Base-by-base conservation (phyloP, 2,797 vertebrate species). In the Poecilia gillii region DNA sequence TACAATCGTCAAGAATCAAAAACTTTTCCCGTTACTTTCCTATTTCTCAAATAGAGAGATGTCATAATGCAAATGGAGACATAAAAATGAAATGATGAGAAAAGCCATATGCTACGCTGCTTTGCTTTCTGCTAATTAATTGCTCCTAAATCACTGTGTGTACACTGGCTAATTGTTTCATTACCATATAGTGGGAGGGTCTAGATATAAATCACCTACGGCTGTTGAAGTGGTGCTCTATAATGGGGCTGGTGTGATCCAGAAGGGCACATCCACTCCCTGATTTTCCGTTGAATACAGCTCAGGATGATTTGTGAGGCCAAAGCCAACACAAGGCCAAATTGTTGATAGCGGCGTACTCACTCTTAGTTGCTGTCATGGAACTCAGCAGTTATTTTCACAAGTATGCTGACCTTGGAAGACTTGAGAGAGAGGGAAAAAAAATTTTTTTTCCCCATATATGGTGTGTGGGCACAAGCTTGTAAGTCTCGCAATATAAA, bases 241-340 rank as follows among this genome's bases (percentile, higher is more conserved):
- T 64, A 74, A 79, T 72, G 12, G 33, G 66, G 72, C 46, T 25
- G 51, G 36, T 80, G 64, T 75, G 75, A 82, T 82, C 70, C 46
- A 81, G 80, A 83, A 57, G 59, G 79, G 73, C 71, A 25, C 75
- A 49, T 72, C 49, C 31, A 28, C 41, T 74, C 51, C 33, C 20
- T 47, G 68, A 64, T 74, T 79, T 87, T 80, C n/a, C 49, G 73
- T 72, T 81, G 76, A 89, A 84, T 76, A 55, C 66, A 53, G 75
- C 23, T 81, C 75, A 31, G 25, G 51, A 70, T 89, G 91, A 89
- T 92, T 90, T 89, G 86, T 79, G 81, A 88, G 68, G 79, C 77
- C 68, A 6, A 75, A 78, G 70, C 62, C 71, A 51, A 73, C 80
- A 73, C 82, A 79, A 89, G 88, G 90, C 90, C 87, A 86, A 78